Base-by-base conservation (phyloP, 2,888 invertebrate genomes). In the Zootermopsis nevadensis region DNA sequence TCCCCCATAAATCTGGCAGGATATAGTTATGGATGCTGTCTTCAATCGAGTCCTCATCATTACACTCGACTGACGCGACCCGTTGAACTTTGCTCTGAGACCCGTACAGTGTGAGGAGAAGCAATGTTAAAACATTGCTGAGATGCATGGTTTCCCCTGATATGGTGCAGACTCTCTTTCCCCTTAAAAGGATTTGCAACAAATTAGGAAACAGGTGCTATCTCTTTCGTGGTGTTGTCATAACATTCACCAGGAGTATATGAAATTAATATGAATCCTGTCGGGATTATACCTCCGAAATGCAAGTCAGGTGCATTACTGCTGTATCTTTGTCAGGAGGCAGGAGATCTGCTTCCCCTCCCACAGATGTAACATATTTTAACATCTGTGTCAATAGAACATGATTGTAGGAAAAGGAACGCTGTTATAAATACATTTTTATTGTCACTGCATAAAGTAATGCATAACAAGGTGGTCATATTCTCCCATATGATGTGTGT, bases 21-120 rank as follows among this genome's bases (percentile, higher is more conserved):
- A 31, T 77, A 53, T 82, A 82, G 42, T 82, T 66, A 48, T 82
- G 67, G 79, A 82, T 82, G 82, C 48, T 67, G 24, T 35, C 74
- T 38, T 77, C 82, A 22, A 77, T 31, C 12, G 27, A 48, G 7
- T 77, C 24, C 27, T 77, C 35, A 30, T 66, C n/a, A n/a, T 79
- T 33, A 48, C 82, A 82, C 6, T 31, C 19, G 8, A 82, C 69
- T 19, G 48, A 67, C 22, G 77, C 66, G n/a, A 79, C 77, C 31
- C 82, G 27, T 15, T 82, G 24, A n/a, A 79, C 82, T 27, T 31
- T 77, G 19, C 31, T 67, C 19, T 79, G 42, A 77, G 22, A 30
- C n/a, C 69, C 79, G 4, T 60, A n/a, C 60, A 30, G 30, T 12
- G 33, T n/a, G 31, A 66, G 42, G 27, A 77, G 48, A 38, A 82